Evolutionary conservation across 2,888 invertebrate genomes (phyloP), one percentile per base, ranked within the genome.

Genomic region (Dastarcus helophoroides): DNA sequence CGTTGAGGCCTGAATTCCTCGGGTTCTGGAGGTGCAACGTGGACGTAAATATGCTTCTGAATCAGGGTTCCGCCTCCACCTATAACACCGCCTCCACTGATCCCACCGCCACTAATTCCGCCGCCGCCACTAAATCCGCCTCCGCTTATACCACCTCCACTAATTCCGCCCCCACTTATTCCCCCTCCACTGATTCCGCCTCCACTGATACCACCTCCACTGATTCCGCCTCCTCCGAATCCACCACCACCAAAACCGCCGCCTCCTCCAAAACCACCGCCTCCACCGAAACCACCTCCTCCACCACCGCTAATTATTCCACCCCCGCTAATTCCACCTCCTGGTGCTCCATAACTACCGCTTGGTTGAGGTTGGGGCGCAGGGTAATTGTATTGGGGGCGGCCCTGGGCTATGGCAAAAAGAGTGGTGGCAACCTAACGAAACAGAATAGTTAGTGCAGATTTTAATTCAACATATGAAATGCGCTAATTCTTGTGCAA

Each of bases 21-120:
- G 8, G 76, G 81, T 61, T 85, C 84, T 66, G 79, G 83, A 46
- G 85, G 85, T 26, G 86, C 84, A 7, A 85, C 84, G 59, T 85
- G 85, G 4, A 86, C 85, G 68, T 85, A 86, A 56, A 82, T 82
- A 67, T 82, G 84, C 54, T 82, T 85, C 56, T 82, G 82, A 39
- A 84, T 76, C 16, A 81, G 60, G 40, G 77, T 69, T 44, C 69
- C 68, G 32, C 62, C 58, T 32, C 9, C 9, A 8, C 10, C 14
- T n/a, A 9, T 15, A 3, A 4, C 3, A 7, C 12, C 12, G 7
- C 13, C 26, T 11, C 26, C 26, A 6, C 13, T 14, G 14, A 26
- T 7, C 8, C 4, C 13, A 14, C 10, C 4, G 6, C 14, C 14
- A 7, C 3, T 5, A n/a, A 10, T 4, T 5, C 4, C 7, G 9